Conservation (phyloP, 2,888 invertebrate species). For the Tetheella fluctuosa region DNA sequence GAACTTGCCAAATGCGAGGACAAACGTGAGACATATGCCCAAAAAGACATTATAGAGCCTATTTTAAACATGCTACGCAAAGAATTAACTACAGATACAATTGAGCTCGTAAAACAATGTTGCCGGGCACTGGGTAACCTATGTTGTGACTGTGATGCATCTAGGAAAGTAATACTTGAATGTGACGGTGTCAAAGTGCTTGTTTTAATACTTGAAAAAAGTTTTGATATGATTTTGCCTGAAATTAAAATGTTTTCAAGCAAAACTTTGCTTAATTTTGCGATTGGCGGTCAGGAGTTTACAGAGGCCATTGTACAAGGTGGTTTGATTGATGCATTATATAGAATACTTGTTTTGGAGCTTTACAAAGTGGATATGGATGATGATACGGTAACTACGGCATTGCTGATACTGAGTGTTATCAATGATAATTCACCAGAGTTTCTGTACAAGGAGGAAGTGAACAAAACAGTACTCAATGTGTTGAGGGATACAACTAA, state of each 20-base stretch:
- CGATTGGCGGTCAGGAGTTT: conserved; percentile 88
- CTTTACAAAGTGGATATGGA: conserved; percentile 78
- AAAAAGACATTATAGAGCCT: conserved; percentile 83
- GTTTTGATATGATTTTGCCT: conserved; percentile 58
- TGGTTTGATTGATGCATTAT: conserved; percentile 80
- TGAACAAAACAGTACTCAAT: conserved; percentile 85
- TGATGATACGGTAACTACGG: conserved; percentile 83
- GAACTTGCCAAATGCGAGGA: conserved; percentile 91
- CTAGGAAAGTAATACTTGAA: conserved; percentile 80
- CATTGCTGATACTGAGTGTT: conserved; percentile 84
- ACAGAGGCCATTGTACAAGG: conserved; percentile 85
- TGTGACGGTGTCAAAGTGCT: conserved; percentile 78
- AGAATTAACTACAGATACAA: conserved; percentile 60
- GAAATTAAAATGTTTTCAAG: conserved; percentile 86
- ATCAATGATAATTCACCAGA: conserved; percentile 86
- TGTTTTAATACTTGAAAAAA: conserved; percentile 63
- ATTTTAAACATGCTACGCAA: conserved; percentile 82
- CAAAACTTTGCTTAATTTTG: conserved; percentile 91
- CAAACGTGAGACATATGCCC: conserved; percentile 89
- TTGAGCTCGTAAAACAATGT: conserved; percentile 87
- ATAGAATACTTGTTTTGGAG: conserved; percentile 78
- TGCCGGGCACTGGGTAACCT: conserved; percentile 94
- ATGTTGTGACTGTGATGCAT: conserved; percentile 93
- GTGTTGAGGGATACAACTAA: conserved; percentile 86
- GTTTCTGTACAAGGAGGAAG: conserved; percentile 79